Evolutionary conservation across 2,888 invertebrate species (phyloP).

Genomic region (Amiota minor): DNA sequence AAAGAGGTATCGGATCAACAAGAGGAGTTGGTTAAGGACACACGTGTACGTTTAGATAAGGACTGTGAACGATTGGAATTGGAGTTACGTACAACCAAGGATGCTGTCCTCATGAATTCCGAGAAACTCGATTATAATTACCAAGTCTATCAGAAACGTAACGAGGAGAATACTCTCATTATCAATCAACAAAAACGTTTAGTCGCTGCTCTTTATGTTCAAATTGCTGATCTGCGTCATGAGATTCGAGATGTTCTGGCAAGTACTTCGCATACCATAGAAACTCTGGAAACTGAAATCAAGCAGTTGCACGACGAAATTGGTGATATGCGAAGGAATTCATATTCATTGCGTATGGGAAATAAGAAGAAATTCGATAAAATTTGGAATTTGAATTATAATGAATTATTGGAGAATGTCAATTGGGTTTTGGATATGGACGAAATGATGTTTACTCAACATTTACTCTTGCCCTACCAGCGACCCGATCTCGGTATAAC

Average conservation of each 20-base stretch:
- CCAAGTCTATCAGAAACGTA: slow-evolving; percentile 87
- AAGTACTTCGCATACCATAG: slow-evolving; percentile 79
- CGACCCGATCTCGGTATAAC: slow-evolving; percentile 40
- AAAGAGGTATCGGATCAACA: slow-evolving; percentile 79
- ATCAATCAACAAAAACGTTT: slow-evolving; percentile 85
- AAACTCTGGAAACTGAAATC: slow-evolving; percentile 81
- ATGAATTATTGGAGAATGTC: slow-evolving; percentile 74
- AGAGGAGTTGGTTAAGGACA: slow-evolving; percentile 81
- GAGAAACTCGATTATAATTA: slow-evolving; percentile 95
- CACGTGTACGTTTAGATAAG: slow-evolving; percentile 81
- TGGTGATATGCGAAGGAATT: slow-evolving; percentile 81
- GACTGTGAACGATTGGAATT: slow-evolving; percentile 84
- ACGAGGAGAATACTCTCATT: slow-evolving; percentile 88
- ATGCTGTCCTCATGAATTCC: slow-evolving; percentile 86
- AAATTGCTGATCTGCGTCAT: slow-evolving; percentile 78
- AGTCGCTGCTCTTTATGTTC: slow-evolving; percentile 84
- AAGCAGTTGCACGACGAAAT: slow-evolving; percentile 79
- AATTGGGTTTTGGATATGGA: slow-evolving; percentile 77
- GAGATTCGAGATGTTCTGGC: slow-evolving; percentile 80
- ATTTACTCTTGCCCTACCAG: slow-evolving; percentile 77
- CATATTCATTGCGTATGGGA: slow-evolving; percentile 77
- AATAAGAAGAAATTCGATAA: slow-evolving; percentile 64
- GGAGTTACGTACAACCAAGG: slow-evolving; percentile 85
- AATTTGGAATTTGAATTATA: slow-evolving; percentile 79
- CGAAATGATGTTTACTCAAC: slow-evolving; percentile 78